phyloP scores from a whole-genome alignment of 1,140 invertebrate genomes.

The Palaemon carinicauda region DNA sequence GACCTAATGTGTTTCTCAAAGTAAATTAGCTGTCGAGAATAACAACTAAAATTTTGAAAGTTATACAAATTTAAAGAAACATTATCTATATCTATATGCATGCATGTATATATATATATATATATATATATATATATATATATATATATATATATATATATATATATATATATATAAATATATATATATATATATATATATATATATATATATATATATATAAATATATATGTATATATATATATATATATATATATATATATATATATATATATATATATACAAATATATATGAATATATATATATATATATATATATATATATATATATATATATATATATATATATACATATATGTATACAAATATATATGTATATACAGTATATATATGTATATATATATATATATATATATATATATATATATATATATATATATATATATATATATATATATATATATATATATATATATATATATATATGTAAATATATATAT shows the following conservation, averaged over 20 bases:
- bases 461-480: slow-evolving; percentile 29
- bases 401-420: slow-evolving; percentile 37
- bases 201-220: slow-evolving; percentile 12
- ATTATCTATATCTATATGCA: background rate
- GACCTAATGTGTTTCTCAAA: no score
- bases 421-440: slow-evolving; percentile 39
- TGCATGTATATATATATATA: slow-evolving; percentile 6
- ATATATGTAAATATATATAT: slow-evolving; percentile 34
- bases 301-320: background rate
- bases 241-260: background rate
- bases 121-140: slow-evolving; percentile 19
- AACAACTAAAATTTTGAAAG: no score
- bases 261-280: slow-evolving; percentile 19
- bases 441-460: slow-evolving; percentile 39
- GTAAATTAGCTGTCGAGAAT: no score
- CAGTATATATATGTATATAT: no score
- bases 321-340: background rate
- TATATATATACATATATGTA: background rate
- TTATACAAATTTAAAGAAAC: no score
- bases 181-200: slow-evolving; percentile 19
- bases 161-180: slow-evolving; percentile 16
- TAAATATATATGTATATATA: slow-evolving; percentile 5
- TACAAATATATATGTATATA: background rate
- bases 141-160: slow-evolving; percentile 19
- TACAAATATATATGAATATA: background rate